Percentiles rank a stretch among this genome's conserved stretches.
Evolutionary conservation across 2,797 vertebrate species (phyloP).

Genomic region (Centroberyx gerrardi): DNA sequence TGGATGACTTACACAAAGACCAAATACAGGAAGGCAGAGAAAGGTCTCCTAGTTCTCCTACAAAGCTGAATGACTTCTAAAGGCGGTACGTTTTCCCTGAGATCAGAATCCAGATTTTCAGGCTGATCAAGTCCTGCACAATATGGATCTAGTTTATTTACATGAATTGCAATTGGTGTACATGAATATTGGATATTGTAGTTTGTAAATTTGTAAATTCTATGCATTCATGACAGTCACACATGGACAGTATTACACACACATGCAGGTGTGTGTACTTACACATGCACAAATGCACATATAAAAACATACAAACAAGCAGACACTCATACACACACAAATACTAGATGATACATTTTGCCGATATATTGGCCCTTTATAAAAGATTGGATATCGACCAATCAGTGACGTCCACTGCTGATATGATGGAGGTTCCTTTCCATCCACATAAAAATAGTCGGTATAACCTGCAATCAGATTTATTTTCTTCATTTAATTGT

Average conservation of each 20-base stretch:
- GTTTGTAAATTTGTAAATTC: no score
- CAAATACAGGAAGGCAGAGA: slow-evolving; percentile 28
- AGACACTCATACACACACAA: background rate
- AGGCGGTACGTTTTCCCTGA: slow-evolving; percentile 33
- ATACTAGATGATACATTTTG: background rate
- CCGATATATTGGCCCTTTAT: no score
- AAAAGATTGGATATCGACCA: no score
- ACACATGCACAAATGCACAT: slow-evolving; percentile 2
- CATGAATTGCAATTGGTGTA: background rate
- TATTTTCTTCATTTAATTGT: background rate
- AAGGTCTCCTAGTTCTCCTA: slow-evolving; percentile 52
- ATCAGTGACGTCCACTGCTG: no score
- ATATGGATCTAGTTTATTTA: slow-evolving; percentile 15
- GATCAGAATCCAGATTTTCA: slow-evolving; percentile 49
- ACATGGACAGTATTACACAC: background rate
- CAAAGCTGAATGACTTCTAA: slow-evolving; percentile 39
- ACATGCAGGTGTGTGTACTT: background rate
- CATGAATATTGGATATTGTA: no score
- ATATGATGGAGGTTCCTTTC: no score
- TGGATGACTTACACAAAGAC: slow-evolving; percentile 64
- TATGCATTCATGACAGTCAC: no score
- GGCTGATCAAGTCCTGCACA: slow-evolving; percentile 16
- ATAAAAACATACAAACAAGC: background rate
- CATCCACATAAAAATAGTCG: no score
- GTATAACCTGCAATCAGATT: background rate